A percentile compares a stretch with the other conserved stretches of the same genome.
These are phyloP conservation scores for Halcyon senegalensis DNA, from an alignment of 2,113 vertebrate species.

Conservation along the genomic window DNA sequence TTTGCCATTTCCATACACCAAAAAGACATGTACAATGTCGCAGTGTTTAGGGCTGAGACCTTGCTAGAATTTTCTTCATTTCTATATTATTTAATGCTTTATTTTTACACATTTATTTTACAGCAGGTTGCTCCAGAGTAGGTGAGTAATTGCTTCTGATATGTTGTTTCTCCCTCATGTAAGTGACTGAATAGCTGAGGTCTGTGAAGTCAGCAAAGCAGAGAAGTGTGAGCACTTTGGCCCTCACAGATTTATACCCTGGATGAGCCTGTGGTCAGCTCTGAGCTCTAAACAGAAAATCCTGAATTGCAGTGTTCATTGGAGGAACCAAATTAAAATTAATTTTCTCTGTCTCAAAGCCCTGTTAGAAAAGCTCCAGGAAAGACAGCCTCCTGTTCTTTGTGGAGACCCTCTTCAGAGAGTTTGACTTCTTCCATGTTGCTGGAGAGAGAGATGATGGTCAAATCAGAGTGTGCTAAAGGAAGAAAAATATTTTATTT, in stretches of 20 bases:
- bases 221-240: neutral
- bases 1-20: neutral
- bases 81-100: neutral
- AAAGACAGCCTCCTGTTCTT: neutral
- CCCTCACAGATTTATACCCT: neutral
- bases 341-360: neutral
- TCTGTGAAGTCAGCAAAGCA: neutral
- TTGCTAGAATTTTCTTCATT: neutral
- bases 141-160: neutral
- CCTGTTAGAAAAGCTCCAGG: neutral
- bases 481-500: neutral
- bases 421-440: neutral
- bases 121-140: neutral
- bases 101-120: neutral
- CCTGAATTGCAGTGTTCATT: neutral
- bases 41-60: neutral
- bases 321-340: neutral
- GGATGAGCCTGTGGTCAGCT: fast-evolving
- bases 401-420: neutral
- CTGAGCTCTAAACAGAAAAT: neutral
- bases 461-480: neutral
- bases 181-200: neutral
- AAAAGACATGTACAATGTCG: fast-evolving
- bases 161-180: fast-evolving
- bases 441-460: neutral